Evolutionary conservation across 1,140 invertebrate genomes (phyloP).

Genomic region (Tetramorium simillimum): DNA sequence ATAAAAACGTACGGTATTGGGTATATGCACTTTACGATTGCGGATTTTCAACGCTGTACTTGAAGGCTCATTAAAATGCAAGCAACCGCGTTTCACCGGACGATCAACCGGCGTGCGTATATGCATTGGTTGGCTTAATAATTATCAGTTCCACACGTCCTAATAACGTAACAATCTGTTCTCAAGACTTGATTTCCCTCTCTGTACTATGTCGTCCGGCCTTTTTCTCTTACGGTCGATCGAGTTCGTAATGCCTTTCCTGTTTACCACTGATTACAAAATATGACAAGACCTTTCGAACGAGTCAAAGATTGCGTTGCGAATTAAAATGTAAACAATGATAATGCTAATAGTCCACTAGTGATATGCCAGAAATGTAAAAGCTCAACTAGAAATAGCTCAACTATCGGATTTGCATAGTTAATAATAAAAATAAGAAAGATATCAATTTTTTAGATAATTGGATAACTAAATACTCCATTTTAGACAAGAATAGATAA

Average conservation of each 20-base stretch:
- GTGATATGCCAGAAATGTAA: neutral
- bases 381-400: neutral
- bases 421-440: neutral
- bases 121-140: neutral
- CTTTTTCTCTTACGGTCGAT: constrained; percentile 13
- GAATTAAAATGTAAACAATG: neutral
- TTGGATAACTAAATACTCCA: neutral
- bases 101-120: constrained; percentile 4
- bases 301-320: neutral
- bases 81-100: constrained; percentile 17
- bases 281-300: neutral
- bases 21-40: neutral
- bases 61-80: constrained; percentile 52
- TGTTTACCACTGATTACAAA: neutral
- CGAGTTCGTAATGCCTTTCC: neutral
- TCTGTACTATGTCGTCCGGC: neutral
- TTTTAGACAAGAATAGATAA: neutral
- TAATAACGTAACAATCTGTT: constrained; percentile 4
- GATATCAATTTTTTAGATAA: neutral
- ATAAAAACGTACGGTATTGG: neutral
- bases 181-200: neutral
- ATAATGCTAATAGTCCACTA: neutral
- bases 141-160: constrained; percentile 28
- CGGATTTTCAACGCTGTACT: constrained; percentile 24
- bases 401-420: neutral